Base-by-base conservation (phyloP, 2,113 vertebrate species). In the Perccottus glenii region DNA sequence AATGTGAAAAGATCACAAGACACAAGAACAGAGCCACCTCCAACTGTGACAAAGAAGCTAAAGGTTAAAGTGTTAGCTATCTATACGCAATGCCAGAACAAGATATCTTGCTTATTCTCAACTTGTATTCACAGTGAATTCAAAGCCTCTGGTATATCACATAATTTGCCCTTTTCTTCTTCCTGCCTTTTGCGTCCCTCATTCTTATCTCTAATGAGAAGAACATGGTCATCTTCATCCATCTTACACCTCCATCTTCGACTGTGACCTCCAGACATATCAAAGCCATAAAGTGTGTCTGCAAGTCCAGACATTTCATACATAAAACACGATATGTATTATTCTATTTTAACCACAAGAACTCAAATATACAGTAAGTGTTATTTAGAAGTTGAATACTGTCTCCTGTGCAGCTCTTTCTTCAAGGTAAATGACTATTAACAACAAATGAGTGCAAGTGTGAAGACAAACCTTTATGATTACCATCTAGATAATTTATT, bases 201-300 rank as follows among this genome's bases (percentile, higher is more conserved):
- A 85, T 67, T 87, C 82, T 90, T 86, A 91, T 91, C 90, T 83
- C 61, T 78, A 86, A 87, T 73, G 48, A 64, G 55, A 44, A 53
- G 67, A 53, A 78, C 64, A 61, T 58, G 44, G 5, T 57, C 59
- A 48, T 73, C 64, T 65, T 33, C 38, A 60, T 77, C 66, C 73
- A 64, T 68, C 60, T 60, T 50, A 51, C 52, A 61, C 56, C 36
- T 77, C 72, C 55, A 59, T 78, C 78, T 77, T 71, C 73, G 58
- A 73, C 64, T 60, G 32, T 84, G 84, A 89, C 83, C 82, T 80
- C 70, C 61, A 81, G 64, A 64, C 49, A 71, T 49, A 60, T 57
- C 45, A 71, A 64, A 77, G 51, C 36, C 15, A 72, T 51, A 43
- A 59, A 50, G 44, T 40, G 12, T 48, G 53, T 49, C 5, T 50